A percentile compares a stretch with the other conserved stretches of the same genome.
Conservation (phyloP, 2,888 invertebrate genomes). For the Pterostichus madidus region DNA sequence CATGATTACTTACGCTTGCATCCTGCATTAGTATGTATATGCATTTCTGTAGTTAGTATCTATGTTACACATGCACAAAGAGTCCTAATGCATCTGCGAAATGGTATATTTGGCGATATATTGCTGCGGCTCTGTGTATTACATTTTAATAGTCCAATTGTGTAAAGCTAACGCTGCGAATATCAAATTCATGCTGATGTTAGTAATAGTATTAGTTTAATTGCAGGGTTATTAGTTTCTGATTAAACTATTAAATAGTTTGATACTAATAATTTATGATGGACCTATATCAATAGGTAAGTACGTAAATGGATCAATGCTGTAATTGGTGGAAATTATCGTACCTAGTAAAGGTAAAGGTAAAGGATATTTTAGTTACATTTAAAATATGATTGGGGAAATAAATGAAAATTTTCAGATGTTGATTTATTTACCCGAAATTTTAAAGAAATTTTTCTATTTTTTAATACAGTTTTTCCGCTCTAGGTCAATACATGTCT, state of each 20-base stretch:
- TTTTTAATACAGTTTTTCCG: no score
- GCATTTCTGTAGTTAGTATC: background rate
- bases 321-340: no score
- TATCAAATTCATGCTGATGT: slow-evolving; percentile 2
- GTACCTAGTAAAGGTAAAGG: no score
- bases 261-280: no score
- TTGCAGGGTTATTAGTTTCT: slow-evolving; percentile 5
- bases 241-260: background rate
- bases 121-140: slow-evolving; percentile 31
- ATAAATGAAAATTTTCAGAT: no score
- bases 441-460: no score
- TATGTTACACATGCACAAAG: background rate
- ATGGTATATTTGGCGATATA: slow-evolving; percentile 21
- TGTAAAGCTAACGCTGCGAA: background rate
- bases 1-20: background rate
- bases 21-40: background rate
- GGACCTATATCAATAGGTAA: no score
- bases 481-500: no score
- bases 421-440: no score
- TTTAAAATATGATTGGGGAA: no score
- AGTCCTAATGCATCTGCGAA: background rate
- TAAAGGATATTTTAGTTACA: no score
- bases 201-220: slow-evolving; percentile 2
- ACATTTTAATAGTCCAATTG: slow-evolving; percentile 25
- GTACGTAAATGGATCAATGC: no score